A percentile compares a stretch with the other conserved stretches of the same genome.
Evolutionary conservation across 1,140 invertebrate genomes (phyloP).

Genomic region (Ceratosolen fusciceps): DNA sequence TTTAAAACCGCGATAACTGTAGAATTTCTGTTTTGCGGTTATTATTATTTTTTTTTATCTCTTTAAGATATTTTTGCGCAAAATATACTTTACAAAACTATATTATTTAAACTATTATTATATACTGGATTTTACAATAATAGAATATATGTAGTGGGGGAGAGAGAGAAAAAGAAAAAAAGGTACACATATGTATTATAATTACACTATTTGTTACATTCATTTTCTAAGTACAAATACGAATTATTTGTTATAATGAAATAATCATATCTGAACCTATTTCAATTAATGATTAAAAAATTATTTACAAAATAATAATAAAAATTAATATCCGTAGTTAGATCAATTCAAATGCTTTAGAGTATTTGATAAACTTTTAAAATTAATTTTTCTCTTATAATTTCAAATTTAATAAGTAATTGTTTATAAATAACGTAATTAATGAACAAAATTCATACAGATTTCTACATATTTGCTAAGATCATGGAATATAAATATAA

Average conservation of each 20-base stretch:
- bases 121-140: too few relatives aligned
- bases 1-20: constrained; percentile 42
- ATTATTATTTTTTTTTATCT: constrained; percentile 4
- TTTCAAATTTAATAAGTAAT: not conserved
- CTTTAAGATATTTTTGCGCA: not conserved
- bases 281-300: too few relatives aligned
- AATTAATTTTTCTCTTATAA: constrained; percentile 6
- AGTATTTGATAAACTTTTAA: constrained; percentile 31
- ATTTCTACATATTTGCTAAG: constrained; percentile 38
- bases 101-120: constrained; percentile 27
- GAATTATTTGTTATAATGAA: too few relatives aligned
- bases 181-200: too few relatives aligned
- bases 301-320: too few relatives aligned
- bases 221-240: too few relatives aligned
- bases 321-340: too few relatives aligned
- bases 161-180: too few relatives aligned
- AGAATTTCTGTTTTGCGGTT: constrained; percentile 41
- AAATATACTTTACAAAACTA: constrained; percentile 14
- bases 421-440: constrained; percentile 12
- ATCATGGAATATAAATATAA: constrained; percentile 21
- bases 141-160: too few relatives aligned
- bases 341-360: not conserved
- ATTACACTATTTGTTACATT: too few relatives aligned
- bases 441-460: not conserved
- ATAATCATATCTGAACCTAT: too few relatives aligned